Evolutionary conservation across 2,797 vertebrate genomes (phyloP), one percentile per base, ranked within the genome.

Genomic region (Propithecus deckenii): DNA sequence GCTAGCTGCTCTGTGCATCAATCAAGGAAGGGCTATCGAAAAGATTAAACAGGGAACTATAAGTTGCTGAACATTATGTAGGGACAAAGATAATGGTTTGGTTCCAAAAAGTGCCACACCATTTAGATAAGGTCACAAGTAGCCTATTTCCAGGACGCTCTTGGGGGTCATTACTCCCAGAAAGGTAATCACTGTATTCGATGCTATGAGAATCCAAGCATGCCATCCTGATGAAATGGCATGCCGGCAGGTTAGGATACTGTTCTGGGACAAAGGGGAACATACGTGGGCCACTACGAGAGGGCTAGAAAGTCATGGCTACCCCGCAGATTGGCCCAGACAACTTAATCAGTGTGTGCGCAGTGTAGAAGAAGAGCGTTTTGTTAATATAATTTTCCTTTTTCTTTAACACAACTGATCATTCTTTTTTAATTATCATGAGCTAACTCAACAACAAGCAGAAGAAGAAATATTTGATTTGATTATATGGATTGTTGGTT

Each of bases 321-420:
- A 88, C 48, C 65, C 38, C 41, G 81, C 85, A 52, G 20, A 94
- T 65, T 32, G 55, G 50, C 75, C 91, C 46, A 72, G 1, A 74
- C n/a, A 71, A 87, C 85, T 89, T 46, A 63, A 90, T 7, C 61
- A 69, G 46, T 0, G 0, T 57, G 86, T 30, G 72, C 5, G 23
- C 22, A 86, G 52, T 41, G n/a, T 22, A 80, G 23, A 65, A 69
- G 23, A 88, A 90, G 69, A 43, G 0, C 15, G 55, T 76, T 96
- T 98, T 96, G 91, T 91, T 94, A 81, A 90, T 84, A 93, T 69
- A 97, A 89, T 85, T 81, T 86, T 90, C 50, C 20, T 94, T 91
- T 89, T 95, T 92, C 48, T 84, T 85, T 22, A 87, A 63, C 38
- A 88, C 90, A 97, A 67, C 71, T 86, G 61, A 22, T 75, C 89